Conservation (phyloP, 2,797 vertebrate species). For the Poecilia picta region DNA sequence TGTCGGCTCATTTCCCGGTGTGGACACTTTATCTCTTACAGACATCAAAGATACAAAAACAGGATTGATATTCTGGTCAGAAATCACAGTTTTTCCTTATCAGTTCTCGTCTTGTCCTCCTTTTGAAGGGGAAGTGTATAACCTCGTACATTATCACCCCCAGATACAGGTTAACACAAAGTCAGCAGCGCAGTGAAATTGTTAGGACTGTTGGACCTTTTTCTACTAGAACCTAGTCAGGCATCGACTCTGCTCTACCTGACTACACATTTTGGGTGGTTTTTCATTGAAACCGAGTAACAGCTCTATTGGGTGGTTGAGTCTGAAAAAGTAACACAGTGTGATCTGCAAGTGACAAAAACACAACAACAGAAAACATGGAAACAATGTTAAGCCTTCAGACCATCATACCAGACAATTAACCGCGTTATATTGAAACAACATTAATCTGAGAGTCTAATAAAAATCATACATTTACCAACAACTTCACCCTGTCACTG, state of each 20-base stretch:
- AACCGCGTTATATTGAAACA: not conserved
- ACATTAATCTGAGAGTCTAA: not conserved
- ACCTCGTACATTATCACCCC: not conserved
- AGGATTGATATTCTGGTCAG: not conserved
- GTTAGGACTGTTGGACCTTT: not conserved
- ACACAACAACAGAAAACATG: not conserved
- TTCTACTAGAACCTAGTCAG: not conserved
- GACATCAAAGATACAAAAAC: not conserved
- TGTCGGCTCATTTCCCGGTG: not conserved
- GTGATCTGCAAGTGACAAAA: not conserved
- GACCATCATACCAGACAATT: not conserved
- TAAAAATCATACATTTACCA: not conserved
- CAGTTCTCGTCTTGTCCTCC: not conserved
- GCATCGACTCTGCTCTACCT: not conserved
- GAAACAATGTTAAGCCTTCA: not conserved
- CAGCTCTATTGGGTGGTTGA: not conserved
- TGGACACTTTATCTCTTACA: not conserved
- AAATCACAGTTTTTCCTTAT: not conserved
- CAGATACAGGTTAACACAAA: not conserved
- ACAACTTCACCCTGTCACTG: not conserved
- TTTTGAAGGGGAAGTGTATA: not conserved
- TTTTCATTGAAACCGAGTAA: not conserved
- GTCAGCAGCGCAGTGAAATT: not conserved
- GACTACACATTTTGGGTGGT: not conserved
- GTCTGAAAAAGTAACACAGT: not conserved